Conservation (phyloP, 2,797 vertebrate species). For the Rhinoraja longicauda region DNA sequence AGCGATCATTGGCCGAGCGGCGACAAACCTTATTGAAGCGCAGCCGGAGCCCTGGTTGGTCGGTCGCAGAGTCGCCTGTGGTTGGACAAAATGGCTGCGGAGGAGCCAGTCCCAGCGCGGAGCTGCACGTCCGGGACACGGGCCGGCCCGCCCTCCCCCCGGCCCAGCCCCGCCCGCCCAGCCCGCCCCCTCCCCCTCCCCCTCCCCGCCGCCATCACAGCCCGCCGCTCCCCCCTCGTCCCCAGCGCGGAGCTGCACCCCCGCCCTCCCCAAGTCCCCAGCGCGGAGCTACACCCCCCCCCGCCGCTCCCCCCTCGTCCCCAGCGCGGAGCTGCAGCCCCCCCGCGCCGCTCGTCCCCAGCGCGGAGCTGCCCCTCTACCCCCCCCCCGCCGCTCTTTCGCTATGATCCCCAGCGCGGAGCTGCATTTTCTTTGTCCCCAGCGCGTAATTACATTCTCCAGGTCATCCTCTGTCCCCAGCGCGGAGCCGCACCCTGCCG, state of each 20-base stretch:
- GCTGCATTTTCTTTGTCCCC: no score
- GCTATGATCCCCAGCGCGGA: neutral
- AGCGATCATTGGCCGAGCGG: conserved; percentile 37
- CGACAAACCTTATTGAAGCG: conserved; percentile 36
- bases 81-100: conserved; percentile 39
- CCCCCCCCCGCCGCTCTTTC: neutral
- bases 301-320: no score
- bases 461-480: no score
- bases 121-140: conserved; percentile 25
- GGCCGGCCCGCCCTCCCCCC: neutral
- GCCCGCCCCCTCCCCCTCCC: neutral
- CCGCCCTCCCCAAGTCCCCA: neutral
- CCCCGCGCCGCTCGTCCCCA: neutral
- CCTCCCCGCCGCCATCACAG: neutral
- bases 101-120: conserved; percentile 37
- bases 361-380: neutral
- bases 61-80: conserved; percentile 31
- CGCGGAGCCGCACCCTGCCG: no score
- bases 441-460: no score
- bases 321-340: neutral
- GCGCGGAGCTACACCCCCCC: neutral
- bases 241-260: neutral
- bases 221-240: neutral
- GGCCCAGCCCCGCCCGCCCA: neutral
- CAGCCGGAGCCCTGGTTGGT: conserved; percentile 36